Conservation (phyloP, 2,113 vertebrate species). For the Campylorhamphus procurvoides region DNA sequence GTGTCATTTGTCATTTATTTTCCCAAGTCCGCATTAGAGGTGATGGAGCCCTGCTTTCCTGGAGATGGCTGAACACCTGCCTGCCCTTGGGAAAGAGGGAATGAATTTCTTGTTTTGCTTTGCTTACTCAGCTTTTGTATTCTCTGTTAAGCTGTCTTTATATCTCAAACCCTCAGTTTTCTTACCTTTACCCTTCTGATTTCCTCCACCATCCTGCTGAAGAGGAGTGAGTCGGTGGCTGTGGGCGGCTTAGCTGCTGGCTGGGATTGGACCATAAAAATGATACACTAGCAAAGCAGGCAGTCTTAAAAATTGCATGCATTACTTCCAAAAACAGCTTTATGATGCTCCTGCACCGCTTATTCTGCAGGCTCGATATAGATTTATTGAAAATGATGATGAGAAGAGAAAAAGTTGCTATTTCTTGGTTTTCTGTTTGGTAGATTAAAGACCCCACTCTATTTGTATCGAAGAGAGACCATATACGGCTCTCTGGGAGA, state of each 20-base stretch:
- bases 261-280: background rate
- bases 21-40: background rate
- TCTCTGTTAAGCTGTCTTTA: background rate
- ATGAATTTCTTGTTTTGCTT: background rate
- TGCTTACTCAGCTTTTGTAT: background rate
- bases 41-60: background rate
- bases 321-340: background rate
- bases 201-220: background rate
- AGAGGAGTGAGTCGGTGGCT: background rate
- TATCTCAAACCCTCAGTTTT: background rate
- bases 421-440: background rate
- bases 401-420: background rate
- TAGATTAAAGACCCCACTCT: background rate
- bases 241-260: background rate
- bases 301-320: background rate
- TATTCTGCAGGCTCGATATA: background rate
- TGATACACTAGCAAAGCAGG: background rate
- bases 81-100: background rate
- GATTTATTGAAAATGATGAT: background rate
- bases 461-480: background rate
- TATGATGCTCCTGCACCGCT: background rate
- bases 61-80: fast-evolving
- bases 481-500: background rate
- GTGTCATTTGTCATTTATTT: background rate
- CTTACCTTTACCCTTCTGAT: background rate